These are phyloP conservation scores for Drosophila nigricruria DNA, from an alignment of 2,888 invertebrate genomes.

Conservation along the genomic window DNA sequence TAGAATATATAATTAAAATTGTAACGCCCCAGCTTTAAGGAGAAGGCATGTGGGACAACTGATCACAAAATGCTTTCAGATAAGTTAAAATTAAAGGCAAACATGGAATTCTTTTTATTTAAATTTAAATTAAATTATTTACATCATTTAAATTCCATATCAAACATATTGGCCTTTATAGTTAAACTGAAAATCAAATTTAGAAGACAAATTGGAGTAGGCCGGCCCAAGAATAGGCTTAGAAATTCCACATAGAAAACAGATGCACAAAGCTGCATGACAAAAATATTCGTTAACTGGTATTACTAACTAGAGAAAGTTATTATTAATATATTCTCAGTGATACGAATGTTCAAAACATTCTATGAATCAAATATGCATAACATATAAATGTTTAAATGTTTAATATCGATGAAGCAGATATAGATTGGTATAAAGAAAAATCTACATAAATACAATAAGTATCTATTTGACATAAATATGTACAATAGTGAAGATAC, in stretches of 20 bases:
- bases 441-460: background rate
- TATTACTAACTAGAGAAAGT: constrained; percentile 2
- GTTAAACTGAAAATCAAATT: background rate
- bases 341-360: background rate
- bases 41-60: too few relatives aligned
- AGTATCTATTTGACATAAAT: background rate
- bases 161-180: background rate
- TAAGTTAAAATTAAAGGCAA: too few relatives aligned
- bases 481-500: background rate
- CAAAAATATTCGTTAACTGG: background rate
- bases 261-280: background rate
- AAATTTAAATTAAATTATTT: too few relatives aligned
- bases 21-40: background rate
- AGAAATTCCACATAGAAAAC: background rate
- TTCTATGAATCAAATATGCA: background rate
- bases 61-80: background rate
- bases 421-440: background rate
- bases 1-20: background rate
- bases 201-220: background rate
- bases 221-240: background rate
- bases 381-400: background rate
- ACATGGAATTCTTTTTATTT: too few relatives aligned
- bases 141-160: too few relatives aligned
- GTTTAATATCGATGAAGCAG: background rate
- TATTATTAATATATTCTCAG: background rate